A percentile compares a stretch with the other conserved stretches of the same genome.
Evolutionary conservation across 2,797 vertebrate genomes (phyloP).

Genomic region (Platalea minor): DNA sequence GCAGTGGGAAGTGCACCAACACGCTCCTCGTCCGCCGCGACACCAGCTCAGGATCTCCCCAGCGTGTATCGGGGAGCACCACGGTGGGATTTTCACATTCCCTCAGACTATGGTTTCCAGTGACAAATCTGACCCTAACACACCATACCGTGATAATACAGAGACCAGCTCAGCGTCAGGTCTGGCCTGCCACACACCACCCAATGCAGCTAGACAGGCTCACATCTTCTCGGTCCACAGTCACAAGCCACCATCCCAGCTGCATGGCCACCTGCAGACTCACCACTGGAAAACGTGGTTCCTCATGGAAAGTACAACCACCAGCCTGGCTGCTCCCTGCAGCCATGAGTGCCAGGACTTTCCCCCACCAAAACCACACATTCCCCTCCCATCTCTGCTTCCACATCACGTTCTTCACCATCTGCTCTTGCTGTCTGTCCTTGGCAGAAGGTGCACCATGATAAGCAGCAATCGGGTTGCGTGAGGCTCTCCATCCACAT

Average conservation of each 20-base stretch:
- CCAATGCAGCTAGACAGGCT: not conserved
- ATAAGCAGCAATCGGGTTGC: accelerated
- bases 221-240: accelerated
- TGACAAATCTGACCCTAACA: not conserved
- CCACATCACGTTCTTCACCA: not conserved
- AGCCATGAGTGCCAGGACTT: not conserved
- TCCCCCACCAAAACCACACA: not conserved
- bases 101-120: not conserved
- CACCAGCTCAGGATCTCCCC: accelerated
- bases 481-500: not conserved
- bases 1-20: not conserved
- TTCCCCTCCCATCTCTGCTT: not conserved
- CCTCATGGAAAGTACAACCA: not conserved
- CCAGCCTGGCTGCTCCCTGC: not conserved
- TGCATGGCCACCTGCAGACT: not conserved
- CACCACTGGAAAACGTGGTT: not conserved
- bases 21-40: accelerated
- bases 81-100: not conserved
- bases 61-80: accelerated
- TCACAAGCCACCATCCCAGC: not conserved
- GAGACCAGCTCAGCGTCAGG: not conserved
- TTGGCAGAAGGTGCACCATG: not conserved
- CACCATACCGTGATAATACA: too few relatives aligned
- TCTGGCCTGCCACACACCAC: not conserved
- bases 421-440: not conserved